Base-by-base conservation (phyloP, 2,797 vertebrate genomes). In the Crocidura indochinensis region DNA sequence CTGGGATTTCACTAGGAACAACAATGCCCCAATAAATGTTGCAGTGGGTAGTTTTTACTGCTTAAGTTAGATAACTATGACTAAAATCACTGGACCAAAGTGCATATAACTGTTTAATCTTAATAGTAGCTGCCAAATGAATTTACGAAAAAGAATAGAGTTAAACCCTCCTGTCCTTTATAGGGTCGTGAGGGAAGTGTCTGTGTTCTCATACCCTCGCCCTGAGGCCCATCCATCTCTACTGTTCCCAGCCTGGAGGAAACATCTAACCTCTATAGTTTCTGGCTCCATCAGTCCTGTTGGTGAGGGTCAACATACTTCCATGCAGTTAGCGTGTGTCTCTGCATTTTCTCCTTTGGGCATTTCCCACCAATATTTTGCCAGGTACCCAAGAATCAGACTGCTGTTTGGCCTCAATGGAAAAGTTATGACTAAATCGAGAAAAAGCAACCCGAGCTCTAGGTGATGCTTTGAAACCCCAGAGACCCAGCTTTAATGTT, bases 341-440 rank as follows among this genome's bases (percentile, higher is more conserved):
- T 65, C 84, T 87, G 6, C 5, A 82, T 83, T 94, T 94, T 74
- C 49, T 93, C 53, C 20, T 74, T 15, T 27, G 2, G n/a, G 65
- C 6, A 64, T 89, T 83, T 76, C 49, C 14, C 79, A 62, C 88
- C 51, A 79, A 60, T 75, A 84, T 27, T 77, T 93, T 60, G 7
- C 22, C 8, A 74, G 10, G 11, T 38, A 19, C 38, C 38, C 19
- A n/a, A 53, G 51, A 53, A 15, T 53, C 17, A 96, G 72, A 73
- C 38, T 81, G 6, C 68, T 17, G 26, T 96, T 95, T 94, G 88
- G 90, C 95, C n/a, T 94, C 53, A 38, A 27, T 49, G 56, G 47
- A 27, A 82, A 24, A 75, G 4, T 53, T 92, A 80, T 87, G 96
- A 64, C 87, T 0, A 2, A 73, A 26, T 19, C 26, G 49, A 69